These are phyloP conservation scores for Empidonax traillii DNA, from an alignment of 2,113 vertebrate species.

Conservation along the genomic window DNA sequence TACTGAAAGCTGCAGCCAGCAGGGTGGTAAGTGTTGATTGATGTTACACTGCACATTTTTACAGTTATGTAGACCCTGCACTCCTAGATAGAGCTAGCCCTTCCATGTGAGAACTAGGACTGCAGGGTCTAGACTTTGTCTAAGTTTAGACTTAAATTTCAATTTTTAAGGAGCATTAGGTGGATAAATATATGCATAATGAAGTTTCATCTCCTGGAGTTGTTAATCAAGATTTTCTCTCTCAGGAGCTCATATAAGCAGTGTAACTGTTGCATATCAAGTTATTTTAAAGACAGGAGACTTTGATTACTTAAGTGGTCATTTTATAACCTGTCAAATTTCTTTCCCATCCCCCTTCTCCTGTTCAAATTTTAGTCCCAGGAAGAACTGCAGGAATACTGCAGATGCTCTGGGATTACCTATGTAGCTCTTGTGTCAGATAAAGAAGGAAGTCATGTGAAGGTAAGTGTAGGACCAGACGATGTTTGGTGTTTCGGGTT, in stretches of 20 bases:
- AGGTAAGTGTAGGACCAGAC: constrained; percentile 77
- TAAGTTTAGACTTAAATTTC: not conserved
- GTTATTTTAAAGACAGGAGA: not conserved
- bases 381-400: constrained; percentile 90
- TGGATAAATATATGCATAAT: not conserved
- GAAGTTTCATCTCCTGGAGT: not conserved
- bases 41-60: not conserved
- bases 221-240: not conserved
- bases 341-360: not conserved
- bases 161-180: not conserved
- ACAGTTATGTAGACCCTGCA: not conserved
- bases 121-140: not conserved
- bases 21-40: not conserved
- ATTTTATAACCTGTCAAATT: not conserved
- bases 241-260: not conserved
- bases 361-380: constrained; percentile 80
- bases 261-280: not conserved
- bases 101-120: not conserved
- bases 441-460: constrained; percentile 92
- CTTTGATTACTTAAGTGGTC: not conserved
- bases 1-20: not conserved
- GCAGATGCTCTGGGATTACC: constrained; percentile 86
- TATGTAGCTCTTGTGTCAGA: constrained; percentile 89
- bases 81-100: not conserved
- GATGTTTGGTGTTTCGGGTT: not conserved